Conservation (phyloP, 1,140 invertebrate genomes). For the Holotrichia oblita region DNA sequence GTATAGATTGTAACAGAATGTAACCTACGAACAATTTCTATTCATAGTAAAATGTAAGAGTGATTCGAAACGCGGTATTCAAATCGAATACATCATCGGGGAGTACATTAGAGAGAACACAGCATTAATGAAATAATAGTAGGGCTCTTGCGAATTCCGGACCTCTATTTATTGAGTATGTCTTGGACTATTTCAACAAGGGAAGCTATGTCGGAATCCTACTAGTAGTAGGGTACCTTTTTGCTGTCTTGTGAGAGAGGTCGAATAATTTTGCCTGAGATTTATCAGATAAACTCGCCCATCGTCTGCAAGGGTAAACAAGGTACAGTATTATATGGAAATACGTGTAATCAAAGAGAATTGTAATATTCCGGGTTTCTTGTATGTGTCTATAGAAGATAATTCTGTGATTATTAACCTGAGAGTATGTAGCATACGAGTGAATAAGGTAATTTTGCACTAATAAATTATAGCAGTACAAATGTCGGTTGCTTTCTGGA, state of each 20-base stretch:
- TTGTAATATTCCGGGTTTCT: no score
- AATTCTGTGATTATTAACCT: no score
- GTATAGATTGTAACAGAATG: no score
- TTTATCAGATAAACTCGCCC: background rate
- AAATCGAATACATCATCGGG: background rate
- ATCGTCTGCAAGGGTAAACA: background rate
- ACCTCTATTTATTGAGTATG: background rate
- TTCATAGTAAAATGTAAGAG: no score
- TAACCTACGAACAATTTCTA: no score
- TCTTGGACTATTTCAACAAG: background rate
- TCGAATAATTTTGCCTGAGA: background rate
- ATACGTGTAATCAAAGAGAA: background rate
- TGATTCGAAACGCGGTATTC: background rate
- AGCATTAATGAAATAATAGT: constrained; percentile 22
- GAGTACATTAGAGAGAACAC: background rate
- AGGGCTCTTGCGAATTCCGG: background rate
- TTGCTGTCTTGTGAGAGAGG: background rate
- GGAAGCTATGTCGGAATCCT: background rate
- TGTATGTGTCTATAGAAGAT: no score
- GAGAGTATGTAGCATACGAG: no score
- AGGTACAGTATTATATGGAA: background rate
- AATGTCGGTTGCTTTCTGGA: no score
- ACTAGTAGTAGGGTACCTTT: background rate
- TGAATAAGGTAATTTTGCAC: no score
- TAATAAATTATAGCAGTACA: no score